Percentiles rank a stretch among this genome's conserved stretches.
Conservation (phyloP, 2,113 vertebrate genomes). For the Laticauda colubrina region DNA sequence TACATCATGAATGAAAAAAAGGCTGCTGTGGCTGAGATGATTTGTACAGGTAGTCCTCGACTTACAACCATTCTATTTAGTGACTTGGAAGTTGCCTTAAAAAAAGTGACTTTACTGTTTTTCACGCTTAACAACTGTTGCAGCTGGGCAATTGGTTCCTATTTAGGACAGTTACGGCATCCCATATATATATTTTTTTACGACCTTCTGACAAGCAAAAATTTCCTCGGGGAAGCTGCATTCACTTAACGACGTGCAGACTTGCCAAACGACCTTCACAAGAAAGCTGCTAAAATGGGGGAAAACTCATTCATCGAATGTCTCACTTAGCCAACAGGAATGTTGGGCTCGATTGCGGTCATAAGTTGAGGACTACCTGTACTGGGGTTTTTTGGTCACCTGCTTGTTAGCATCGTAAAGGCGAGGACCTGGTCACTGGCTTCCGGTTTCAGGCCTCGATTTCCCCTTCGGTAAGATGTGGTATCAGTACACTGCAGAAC, state of each 20-base stretch:
- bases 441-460: neutral
- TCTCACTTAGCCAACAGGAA: neutral
- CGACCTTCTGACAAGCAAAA: neutral
- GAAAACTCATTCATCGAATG: too few relatives aligned
- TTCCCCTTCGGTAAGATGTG: rapidly evolving
- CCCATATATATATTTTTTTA: too few relatives aligned
- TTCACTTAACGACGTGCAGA: neutral
- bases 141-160: neutral
- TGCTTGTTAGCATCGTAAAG: neutral
- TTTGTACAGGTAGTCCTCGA: neutral
- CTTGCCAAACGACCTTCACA: neutral
- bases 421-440: neutral
- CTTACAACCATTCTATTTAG: neutral
- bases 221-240: neutral
- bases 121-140: neutral
- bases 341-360: neutral
- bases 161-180: neutral
- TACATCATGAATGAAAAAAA: neutral
- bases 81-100: too few relatives aligned
- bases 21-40: neutral
- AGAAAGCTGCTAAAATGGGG: neutral
- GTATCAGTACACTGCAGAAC: neutral
- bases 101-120: neutral
- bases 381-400: neutral
- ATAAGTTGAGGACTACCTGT: neutral